These are phyloP conservation scores for Intellagama lesueurii DNA, from an alignment of 2,797 vertebrate genomes.

Conservation along the genomic window DNA sequence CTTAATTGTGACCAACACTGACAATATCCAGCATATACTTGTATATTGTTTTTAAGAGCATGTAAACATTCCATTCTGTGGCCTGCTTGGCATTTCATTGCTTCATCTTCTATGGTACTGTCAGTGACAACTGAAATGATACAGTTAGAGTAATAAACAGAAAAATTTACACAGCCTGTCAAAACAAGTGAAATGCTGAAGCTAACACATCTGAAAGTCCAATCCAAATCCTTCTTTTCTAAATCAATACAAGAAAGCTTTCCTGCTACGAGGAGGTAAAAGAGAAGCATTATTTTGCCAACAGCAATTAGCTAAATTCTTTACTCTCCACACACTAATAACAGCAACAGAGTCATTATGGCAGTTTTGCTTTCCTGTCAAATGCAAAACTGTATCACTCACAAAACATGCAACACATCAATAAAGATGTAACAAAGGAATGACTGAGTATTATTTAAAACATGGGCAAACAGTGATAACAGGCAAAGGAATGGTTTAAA, in stretches of 20 bases:
- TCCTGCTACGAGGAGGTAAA: neutral
- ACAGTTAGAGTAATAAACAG: constrained; percentile 63
- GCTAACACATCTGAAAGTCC: constrained; percentile 51
- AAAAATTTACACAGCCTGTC: constrained; percentile 65
- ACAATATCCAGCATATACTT: neutral
- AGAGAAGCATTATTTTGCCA: constrained; percentile 28
- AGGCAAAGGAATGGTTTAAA: neutral
- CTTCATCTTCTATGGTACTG: constrained; percentile 49
- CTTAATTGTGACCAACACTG: neutral
- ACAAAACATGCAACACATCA: neutral
- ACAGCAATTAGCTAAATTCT: neutral
- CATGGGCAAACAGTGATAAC: neutral
- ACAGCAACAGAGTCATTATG: neutral
- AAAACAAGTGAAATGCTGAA: constrained; percentile 58
- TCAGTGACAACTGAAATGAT: constrained; percentile 64
- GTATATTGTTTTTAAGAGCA: constrained; percentile 1
- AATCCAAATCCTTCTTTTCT: constrained; percentile 52
- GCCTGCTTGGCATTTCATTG: constrained; percentile 40
- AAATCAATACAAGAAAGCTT: constrained; percentile 49
- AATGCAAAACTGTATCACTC: constrained; percentile 28
- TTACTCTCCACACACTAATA: neutral
- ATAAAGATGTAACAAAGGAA: constrained; percentile 8
- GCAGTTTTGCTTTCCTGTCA: neutral
- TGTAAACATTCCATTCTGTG: constrained; percentile 35
- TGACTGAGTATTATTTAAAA: neutral